phyloP scores from a whole-genome alignment of 1,140 invertebrate species.

The Mizuhopecten yessoensis region DNA sequence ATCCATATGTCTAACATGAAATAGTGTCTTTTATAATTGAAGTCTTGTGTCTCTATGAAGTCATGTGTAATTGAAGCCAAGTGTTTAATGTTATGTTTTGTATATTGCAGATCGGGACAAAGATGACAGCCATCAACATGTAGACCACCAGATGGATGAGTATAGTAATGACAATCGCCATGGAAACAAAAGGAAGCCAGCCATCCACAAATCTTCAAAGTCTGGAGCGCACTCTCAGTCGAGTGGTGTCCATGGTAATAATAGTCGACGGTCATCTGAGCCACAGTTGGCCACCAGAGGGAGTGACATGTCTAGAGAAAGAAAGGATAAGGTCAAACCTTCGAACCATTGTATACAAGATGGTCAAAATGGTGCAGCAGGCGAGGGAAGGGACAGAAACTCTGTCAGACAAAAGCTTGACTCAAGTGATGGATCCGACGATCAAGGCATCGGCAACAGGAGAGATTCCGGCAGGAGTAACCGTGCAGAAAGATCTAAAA shows the following conservation, averaged over 20 bases:
- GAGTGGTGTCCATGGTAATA: constrained; percentile 17
- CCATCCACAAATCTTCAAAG: constrained; percentile 13
- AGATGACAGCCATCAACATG: constrained; percentile 8
- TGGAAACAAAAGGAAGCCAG: constrained; percentile 24
- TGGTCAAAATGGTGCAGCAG: neutral
- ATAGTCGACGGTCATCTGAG: constrained; percentile 23
- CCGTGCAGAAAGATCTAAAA: constrained; percentile 2
- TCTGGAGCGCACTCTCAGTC: constrained; percentile 1
- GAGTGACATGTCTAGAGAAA: neutral
- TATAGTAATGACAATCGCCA: constrained; percentile 25
- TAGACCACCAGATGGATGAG: constrained; percentile 29
- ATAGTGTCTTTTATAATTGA: too few relatives aligned
- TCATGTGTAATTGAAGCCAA: too few relatives aligned
- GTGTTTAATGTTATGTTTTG: too few relatives aligned
- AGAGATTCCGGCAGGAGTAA: neutral
- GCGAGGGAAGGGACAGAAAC: neutral
- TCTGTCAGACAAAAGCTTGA: neutral
- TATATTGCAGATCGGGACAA: constrained; percentile 4
- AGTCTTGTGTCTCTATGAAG: too few relatives aligned
- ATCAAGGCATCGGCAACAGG: neutral
- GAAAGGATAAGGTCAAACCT: neutral
- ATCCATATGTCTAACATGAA: too few relatives aligned
- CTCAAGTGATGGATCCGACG: neutral
- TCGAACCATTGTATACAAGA: neutral
- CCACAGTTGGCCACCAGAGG: constrained; percentile 7